Evolutionary conservation across 1,140 invertebrate species (phyloP).

Genomic region (Lanistes nyassanus): DNA sequence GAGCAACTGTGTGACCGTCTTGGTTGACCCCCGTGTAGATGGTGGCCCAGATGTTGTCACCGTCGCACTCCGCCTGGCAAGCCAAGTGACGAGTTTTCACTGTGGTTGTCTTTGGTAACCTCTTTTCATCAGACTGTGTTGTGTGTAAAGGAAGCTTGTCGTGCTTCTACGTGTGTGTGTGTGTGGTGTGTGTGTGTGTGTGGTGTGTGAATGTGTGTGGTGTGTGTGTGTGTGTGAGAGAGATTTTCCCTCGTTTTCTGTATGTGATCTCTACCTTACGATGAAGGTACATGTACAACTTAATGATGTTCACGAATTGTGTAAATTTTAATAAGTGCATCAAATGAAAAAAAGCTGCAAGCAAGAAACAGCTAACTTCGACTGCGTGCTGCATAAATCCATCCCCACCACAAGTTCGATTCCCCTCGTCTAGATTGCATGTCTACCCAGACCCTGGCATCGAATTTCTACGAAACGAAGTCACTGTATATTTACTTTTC

Average conservation of each 20-base stretch:
- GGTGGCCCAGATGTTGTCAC: slow-evolving; percentile 49
- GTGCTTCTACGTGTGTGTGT: not conserved
- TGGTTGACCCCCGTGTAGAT: slow-evolving; percentile 47
- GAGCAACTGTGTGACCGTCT: slow-evolving; percentile 44
- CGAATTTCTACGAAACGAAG: slow-evolving; percentile 57
- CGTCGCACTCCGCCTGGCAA: slow-evolving; percentile 39
- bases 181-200: slow-evolving; percentile 44
- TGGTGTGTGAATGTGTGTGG: too few species aligned
- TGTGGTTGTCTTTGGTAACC: not conserved
- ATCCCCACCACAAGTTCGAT: too few species aligned
- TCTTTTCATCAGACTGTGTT: not conserved
- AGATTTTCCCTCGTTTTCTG: too few species aligned
- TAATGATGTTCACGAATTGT: too few species aligned
- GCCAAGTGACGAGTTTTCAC: not conserved
- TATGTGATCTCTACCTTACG: too few species aligned
- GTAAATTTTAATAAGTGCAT: too few species aligned
- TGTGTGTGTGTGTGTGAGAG: too few species aligned
- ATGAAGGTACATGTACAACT: too few species aligned
- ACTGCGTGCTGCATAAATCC: too few species aligned
- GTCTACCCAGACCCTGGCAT: slow-evolving; percentile 59
- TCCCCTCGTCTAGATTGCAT: slow-evolving; percentile 56
- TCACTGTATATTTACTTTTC: slow-evolving; percentile 38
- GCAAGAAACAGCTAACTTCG: too few species aligned
- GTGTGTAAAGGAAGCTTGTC: not conserved
- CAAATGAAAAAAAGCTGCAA: too few species aligned